These are phyloP conservation scores for Tanytarsus gracilentus DNA, from an alignment of 2,888 invertebrate genomes.

Conservation along the genomic window DNA sequence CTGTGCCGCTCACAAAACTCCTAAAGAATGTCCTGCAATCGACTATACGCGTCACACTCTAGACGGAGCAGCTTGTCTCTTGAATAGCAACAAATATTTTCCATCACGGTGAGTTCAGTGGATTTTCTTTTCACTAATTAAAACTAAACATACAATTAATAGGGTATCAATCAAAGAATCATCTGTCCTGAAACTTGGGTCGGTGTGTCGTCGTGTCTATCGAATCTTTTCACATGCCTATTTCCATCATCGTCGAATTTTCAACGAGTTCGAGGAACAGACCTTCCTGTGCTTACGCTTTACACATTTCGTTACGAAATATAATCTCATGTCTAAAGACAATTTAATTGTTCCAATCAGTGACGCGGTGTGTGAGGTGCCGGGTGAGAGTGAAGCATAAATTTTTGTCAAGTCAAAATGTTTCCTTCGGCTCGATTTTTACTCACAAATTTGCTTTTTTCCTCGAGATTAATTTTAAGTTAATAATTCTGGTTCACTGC, in stretches of 20 bases:
- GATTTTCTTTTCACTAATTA: not conserved
- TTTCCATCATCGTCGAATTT: conserved; percentile 93
- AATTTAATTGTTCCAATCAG: conserved; percentile 96
- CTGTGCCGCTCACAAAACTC: conserved; percentile 99
- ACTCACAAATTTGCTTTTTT: not conserved
- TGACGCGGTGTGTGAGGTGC: conserved; percentile 48
- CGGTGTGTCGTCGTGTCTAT: conserved; percentile 96
- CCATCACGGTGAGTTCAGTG: conserved; percentile 74
- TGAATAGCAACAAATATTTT: conserved; percentile 99
- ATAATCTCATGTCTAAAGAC: conserved; percentile 96
- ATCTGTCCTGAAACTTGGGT: conserved; percentile 95
- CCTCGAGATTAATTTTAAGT: too few species aligned
- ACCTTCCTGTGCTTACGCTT: conserved; percentile 92
- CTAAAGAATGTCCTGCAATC: conserved; percentile 99
- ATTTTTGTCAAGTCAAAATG: conserved; percentile 4
- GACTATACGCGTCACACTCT: conserved; percentile 98
- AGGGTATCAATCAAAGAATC: conserved; percentile 99
- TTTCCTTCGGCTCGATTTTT: not conserved
- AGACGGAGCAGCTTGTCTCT: conserved; percentile 95
- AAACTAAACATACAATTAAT: conserved; percentile 37
- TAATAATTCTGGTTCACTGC: too few species aligned
- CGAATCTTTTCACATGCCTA: conserved; percentile 99
- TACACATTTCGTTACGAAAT: conserved; percentile 96
- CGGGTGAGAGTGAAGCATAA: conserved; percentile 49
- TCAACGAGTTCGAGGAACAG: conserved; percentile 96